phyloP scores from a whole-genome alignment of 2,113 vertebrate species.

The Sylvietta virens region DNA sequence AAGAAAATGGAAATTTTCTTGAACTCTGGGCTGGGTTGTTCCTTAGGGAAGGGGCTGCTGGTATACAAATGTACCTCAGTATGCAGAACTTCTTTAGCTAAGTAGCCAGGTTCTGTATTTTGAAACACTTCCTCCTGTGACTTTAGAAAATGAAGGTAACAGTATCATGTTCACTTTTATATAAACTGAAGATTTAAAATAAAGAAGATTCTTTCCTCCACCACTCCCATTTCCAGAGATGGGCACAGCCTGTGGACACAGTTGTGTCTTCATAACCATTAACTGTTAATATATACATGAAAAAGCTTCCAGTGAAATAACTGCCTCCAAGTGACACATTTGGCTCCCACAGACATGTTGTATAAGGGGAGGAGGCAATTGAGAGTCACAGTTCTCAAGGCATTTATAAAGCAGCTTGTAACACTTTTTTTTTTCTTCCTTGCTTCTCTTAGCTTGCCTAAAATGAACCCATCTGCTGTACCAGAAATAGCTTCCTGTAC shows the following conservation, averaged over 20 bases:
- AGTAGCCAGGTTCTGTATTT: background rate
- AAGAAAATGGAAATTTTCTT: background rate
- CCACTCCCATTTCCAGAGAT: background rate
- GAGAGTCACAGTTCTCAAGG: background rate
- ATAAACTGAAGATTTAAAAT: background rate
- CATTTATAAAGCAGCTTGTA: background rate
- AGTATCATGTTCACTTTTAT: background rate
- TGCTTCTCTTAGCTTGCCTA: slow-evolving; percentile 3
- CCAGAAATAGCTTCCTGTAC: slow-evolving; percentile 30
- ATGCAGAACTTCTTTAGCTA: background rate
- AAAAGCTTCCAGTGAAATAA: background rate
- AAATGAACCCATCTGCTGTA: slow-evolving; percentile 31
- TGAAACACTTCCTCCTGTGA: background rate
- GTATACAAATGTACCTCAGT: background rate
- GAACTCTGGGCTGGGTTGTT: background rate
- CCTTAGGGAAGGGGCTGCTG: background rate
- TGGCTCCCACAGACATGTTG: background rate
- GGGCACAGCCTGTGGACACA: background rate
- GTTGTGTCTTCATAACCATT: background rate
- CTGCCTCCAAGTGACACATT: background rate
- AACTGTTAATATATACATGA: background rate
- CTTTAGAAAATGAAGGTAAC: background rate
- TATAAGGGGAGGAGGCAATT: background rate
- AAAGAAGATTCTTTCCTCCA: background rate
- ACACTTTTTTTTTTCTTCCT: background rate